Conservation (phyloP, 2,797 vertebrate species). For the Amblyopsis hoosieri region DNA sequence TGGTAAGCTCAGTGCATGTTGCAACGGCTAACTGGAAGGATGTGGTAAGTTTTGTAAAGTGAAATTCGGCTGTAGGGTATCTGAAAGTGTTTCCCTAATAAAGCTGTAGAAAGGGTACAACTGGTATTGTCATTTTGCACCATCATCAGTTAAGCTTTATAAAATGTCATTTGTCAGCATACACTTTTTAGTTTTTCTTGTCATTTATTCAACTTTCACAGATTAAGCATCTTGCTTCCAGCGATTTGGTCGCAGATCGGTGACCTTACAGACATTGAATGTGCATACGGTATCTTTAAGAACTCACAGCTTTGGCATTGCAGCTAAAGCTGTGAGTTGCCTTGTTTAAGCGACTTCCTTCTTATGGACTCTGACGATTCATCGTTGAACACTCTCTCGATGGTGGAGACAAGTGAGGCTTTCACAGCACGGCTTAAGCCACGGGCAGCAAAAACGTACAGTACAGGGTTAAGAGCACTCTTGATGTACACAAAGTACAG, state of each 20-base stretch:
- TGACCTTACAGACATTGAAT: not conserved
- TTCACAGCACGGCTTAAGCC: constrained; percentile 70
- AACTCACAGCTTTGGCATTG: constrained; percentile 3
- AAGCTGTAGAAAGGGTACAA: no score
- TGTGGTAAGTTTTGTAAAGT: no score
- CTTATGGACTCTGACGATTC: constrained; percentile 71
- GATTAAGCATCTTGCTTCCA: no score
- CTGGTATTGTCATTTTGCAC: no score
- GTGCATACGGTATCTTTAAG: not conserved
- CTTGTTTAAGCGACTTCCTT: constrained; percentile 68
- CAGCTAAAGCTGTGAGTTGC: constrained; percentile 65
- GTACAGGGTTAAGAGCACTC: constrained; percentile 76
- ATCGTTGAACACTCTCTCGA: constrained; percentile 77
- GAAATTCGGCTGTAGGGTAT: no score
- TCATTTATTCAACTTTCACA: no score
- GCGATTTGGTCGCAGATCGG: not conserved
- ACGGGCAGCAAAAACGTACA: constrained; percentile 81
- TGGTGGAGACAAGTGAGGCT: constrained; percentile 73
- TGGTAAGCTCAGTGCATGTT: no score
- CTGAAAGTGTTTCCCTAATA: no score
- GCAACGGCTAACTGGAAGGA: no score
- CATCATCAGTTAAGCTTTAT: no score
- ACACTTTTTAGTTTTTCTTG: no score
- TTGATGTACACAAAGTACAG: constrained; percentile 80
- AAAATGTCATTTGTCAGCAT: no score